Base-by-base conservation (phyloP, 2,797 vertebrate genomes). In the Dendrocincla tyrannina region DNA sequence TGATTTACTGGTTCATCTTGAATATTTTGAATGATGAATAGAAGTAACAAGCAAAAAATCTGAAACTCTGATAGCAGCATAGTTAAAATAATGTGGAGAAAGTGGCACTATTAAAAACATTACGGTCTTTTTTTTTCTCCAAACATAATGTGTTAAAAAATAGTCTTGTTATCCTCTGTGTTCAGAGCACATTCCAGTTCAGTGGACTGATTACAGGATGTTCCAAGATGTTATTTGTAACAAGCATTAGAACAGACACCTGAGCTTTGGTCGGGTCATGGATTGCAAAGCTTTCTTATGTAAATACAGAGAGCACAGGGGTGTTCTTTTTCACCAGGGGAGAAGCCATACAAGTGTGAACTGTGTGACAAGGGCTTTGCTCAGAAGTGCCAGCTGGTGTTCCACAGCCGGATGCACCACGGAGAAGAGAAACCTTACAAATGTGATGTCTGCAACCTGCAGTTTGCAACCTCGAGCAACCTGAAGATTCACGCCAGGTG, bases 351-450 rank as follows among this genome's bases (percentile, higher is more conserved):
- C 89, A 97, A 97, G 49, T 99, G 99, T 96, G 94, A 98, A 32
- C 95, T 98, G 35, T 99, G 99, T 5, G 99, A 99, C 70, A 99
- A 99, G 98, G 98, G 99, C 90, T 99, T 99, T 93, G 99, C 99
- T 74, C 99, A 99, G 98, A 99, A 99, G 97, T 99, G 99, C 91
- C 99, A 99, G 98, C 97, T 99, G 77, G 99, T 99, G 60, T 99
- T 99, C 95, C 99, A 99, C 95, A 99, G 99, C 78, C 98, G 99
- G 39, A 99, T 99, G 99, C 99, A 99, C 96, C 99, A 99, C 1
- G 99, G 99, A 5, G 99, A 99, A 96, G 99, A 99, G 98, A 99
- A 99, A 90, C 99, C 99, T 0, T 99, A 99, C 98, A 99, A 99
- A 85, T 99, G 99, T 64, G 99, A 99, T 49, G 98, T 98, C 88